These are phyloP conservation scores for Remorina albescens DNA, from an alignment of 2,797 vertebrate genomes.

Conservation along the genomic window DNA sequence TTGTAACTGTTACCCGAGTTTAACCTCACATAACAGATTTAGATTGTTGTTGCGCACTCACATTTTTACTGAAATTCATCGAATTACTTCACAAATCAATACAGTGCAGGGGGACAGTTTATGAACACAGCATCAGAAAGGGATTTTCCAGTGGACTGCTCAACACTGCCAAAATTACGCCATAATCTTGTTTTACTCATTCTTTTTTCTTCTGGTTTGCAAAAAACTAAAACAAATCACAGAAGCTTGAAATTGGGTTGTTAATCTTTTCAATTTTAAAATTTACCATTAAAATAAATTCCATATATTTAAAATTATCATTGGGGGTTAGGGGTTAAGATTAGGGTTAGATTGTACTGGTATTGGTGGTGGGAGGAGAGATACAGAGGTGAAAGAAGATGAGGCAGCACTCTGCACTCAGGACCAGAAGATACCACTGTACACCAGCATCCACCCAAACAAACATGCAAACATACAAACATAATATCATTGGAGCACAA, in stretches of 20 bases:
- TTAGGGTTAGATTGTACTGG: no score
- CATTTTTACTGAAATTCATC: constrained; percentile 16
- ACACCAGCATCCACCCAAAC: not conserved
- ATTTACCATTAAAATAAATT: not conserved
- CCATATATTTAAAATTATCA: no score
- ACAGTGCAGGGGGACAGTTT: no score
- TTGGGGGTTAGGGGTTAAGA: no score
- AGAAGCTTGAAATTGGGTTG: not conserved
- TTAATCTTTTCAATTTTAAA: not conserved
- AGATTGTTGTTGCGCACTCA: not conserved
- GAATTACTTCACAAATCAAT: not conserved
- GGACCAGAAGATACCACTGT: not conserved
- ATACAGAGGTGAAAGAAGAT: not conserved
- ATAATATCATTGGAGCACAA: not conserved
- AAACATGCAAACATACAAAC: not conserved
- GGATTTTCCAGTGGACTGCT: not conserved
- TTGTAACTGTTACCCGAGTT: constrained; percentile 41
- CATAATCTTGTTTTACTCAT: not conserved
- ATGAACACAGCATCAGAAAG: not conserved
- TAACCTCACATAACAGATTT: constrained; percentile 2
- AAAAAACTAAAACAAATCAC: not conserved
- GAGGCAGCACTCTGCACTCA: not conserved
- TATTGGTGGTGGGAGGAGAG: no score
- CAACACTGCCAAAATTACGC: not conserved
- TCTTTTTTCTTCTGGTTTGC: not conserved